These are phyloP conservation scores for Polydesmus complanatus DNA, from an alignment of 2,888 invertebrate species.

Conservation along the genomic window DNA sequence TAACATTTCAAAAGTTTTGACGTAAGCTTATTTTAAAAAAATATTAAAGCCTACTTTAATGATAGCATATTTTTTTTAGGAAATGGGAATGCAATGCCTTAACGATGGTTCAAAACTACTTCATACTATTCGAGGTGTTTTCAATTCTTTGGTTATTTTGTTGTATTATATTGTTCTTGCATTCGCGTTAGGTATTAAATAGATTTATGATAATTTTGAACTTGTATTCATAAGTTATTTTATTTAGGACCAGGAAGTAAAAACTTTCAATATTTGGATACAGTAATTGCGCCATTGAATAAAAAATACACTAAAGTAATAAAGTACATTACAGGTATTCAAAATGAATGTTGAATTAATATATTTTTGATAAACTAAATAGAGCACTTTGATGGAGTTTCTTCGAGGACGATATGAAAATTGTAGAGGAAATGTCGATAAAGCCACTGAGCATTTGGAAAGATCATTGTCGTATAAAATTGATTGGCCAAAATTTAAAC, in stretches of 20 bases:
- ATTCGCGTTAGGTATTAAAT: constrained; percentile 66
- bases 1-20: neutral
- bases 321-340: too few relatives aligned
- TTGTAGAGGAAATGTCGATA: constrained; percentile 57
- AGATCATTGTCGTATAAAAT: constrained; percentile 64
- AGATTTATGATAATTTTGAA: too few relatives aligned
- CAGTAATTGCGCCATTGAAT: neutral
- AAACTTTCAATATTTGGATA: neutral
- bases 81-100: constrained; percentile 57
- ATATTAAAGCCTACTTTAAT: too few relatives aligned
- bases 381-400: constrained; percentile 78
- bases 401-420: constrained; percentile 76
- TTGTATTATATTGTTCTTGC: constrained; percentile 74
- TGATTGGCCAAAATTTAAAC: constrained; percentile 81
- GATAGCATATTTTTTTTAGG: constrained; percentile 42
- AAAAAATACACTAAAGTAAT: neutral
- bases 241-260: neutral
- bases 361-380: neutral
- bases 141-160: constrained; percentile 71
- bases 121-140: constrained; percentile 60
- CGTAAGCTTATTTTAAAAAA: neutral
- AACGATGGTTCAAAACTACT: constrained; percentile 53
- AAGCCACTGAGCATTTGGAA: constrained; percentile 50
- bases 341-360: neutral
- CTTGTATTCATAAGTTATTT: too few relatives aligned